A percentile compares a stretch with the other conserved stretches of the same genome.
Evolutionary conservation across 1,140 invertebrate genomes (phyloP).

Genomic region (Hyles euphorbiae): DNA sequence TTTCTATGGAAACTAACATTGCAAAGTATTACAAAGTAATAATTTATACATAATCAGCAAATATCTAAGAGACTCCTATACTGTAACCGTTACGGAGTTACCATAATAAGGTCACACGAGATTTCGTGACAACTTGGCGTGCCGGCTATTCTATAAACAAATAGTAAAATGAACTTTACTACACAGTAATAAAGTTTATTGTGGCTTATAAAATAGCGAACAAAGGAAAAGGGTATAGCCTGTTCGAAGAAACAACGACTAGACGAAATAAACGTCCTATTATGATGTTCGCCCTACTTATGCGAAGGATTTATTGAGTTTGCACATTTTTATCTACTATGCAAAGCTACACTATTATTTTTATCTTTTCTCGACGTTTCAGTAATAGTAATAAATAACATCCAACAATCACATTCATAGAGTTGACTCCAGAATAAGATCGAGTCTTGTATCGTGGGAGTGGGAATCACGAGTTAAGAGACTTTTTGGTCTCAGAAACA

Average conservation of each 20-base stretch:
- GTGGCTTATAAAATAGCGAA: background rate
- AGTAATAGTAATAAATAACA: too few species aligned
- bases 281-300: conserved; percentile 37
- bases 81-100: background rate
- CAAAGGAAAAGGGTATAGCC: conserved; percentile 12
- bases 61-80: background rate
- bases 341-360: too few species aligned
- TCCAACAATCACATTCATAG: too few species aligned
- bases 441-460: too few species aligned
- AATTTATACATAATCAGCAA: background rate
- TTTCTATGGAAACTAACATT: too few species aligned
- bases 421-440: too few species aligned
- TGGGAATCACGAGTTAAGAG: too few species aligned
- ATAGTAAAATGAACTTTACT: conserved; percentile 10
- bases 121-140: conserved; percentile 53
- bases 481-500: too few species aligned
- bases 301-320: conserved; percentile 23
- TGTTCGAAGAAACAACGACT: conserved; percentile 29
- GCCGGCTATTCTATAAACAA: conserved; percentile 8
- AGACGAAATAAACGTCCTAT: conserved; percentile 30
- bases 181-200: conserved; percentile 15
- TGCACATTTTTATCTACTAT: too few species aligned
- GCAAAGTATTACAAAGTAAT: too few species aligned
- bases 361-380: too few species aligned
- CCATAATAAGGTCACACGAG: conserved; percentile 53